Percentiles rank a stretch among this genome's conserved stretches.
Evolutionary conservation across 2,113 vertebrate species (phyloP).

Genomic region (Mustelus asterias): DNA sequence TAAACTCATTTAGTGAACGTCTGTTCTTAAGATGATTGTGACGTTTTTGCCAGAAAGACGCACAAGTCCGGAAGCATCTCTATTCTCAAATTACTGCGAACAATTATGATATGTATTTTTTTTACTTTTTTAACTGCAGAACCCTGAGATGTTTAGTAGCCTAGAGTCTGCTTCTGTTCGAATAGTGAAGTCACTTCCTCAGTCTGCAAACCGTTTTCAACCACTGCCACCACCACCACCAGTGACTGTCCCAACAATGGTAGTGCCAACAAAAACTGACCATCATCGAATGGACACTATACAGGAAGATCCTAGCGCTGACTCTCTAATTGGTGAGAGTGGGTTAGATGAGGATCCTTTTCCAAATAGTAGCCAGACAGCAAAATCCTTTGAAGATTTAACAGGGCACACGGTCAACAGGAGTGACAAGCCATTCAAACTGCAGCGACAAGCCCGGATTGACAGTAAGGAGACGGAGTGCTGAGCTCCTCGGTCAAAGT

Average conservation of each 20-base stretch:
- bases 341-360: slow-evolving; percentile 72
- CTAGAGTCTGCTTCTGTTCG: slow-evolving; percentile 72
- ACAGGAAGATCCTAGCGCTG: slow-evolving; percentile 87
- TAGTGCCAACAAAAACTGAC: slow-evolving; percentile 60
- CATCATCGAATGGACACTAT: slow-evolving; percentile 88
- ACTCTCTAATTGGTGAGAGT: slow-evolving; percentile 77
- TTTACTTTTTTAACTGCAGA: slow-evolving; percentile 55
- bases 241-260: slow-evolving; percentile 47
- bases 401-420: slow-evolving; percentile 63
- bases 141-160: slow-evolving; percentile 79
- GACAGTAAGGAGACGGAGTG: slow-evolving; percentile 93
- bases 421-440: slow-evolving; percentile 74
- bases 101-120: neutral
- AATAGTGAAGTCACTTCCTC: slow-evolving; percentile 72
- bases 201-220: slow-evolving; percentile 58
- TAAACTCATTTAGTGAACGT: neutral
- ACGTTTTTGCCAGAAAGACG: neutral
- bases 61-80: neutral
- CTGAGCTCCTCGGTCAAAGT: slow-evolving; percentile 45
- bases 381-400: slow-evolving; percentile 91
- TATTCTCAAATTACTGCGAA: neutral
- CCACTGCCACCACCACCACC: slow-evolving; percentile 43
- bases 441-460: slow-evolving; percentile 79
- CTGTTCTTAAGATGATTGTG: neutral
- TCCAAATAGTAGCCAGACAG: slow-evolving; percentile 68